Percentiles rank a stretch among this genome's conserved stretches.
These are phyloP conservation scores for Hydractinia symbiolongicarpus DNA, from an alignment of 30 jellyfish, hydroid and myxozoan species.

Conservation along the genomic window DNA sequence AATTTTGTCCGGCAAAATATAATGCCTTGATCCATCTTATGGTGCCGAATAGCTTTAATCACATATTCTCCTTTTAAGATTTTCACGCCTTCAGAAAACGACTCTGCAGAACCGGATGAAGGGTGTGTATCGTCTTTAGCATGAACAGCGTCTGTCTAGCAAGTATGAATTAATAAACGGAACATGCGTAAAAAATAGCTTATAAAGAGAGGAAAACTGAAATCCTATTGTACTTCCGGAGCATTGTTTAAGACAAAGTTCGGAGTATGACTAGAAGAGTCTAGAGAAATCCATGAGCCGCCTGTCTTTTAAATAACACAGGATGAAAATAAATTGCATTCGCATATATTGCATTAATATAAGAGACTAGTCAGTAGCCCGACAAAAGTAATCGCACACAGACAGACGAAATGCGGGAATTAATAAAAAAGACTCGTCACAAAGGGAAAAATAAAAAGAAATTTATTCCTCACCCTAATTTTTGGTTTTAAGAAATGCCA, in stretches of 20 bases:
- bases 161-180: neutral
- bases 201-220: no score
- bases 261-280: no score
- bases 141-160: slow-evolving; percentile 92
- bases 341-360: no score
- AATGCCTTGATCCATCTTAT: slow-evolving; percentile 94
- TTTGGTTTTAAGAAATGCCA: slow-evolving; percentile 54
- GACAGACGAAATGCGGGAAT: neutral
- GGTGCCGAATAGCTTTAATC: slow-evolving; percentile 66
- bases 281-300: no score
- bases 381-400: no score
- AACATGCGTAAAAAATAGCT: no score
- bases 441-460: neutral
- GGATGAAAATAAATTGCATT: no score
- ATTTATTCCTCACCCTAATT: slow-evolving; percentile 38
- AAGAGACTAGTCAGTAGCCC: no score
- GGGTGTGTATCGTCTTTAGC: slow-evolving; percentile 55
- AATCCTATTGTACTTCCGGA: no score
- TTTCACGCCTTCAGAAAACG: slow-evolving; percentile 90
- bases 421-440: neutral
- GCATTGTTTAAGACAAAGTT: no score
- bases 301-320: no score
- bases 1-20: slow-evolving; percentile 91
- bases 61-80: slow-evolving; percentile 78
- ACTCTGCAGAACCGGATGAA: slow-evolving; percentile 37